A percentile compares a stretch with the other conserved stretches of the same genome.
phyloP scores from a whole-genome alignment of 2,797 vertebrate genomes.

The Xiphophorus birchmanni region DNA sequence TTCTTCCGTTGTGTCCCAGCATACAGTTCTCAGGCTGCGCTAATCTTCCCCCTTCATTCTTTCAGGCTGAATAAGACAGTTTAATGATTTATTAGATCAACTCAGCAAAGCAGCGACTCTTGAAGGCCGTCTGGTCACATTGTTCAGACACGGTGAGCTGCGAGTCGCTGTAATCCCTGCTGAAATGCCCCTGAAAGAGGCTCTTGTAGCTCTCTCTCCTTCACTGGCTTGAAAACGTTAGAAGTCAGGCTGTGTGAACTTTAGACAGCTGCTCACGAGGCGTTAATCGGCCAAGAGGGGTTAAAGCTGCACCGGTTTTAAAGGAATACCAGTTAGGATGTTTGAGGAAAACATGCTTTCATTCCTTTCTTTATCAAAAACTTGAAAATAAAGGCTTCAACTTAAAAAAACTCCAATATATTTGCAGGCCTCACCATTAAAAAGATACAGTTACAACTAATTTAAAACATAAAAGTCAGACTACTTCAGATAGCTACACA shows the following conservation, averaged over 20 bases:
- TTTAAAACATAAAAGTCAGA: not conserved
- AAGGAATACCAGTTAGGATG: not conserved
- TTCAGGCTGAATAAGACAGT: slow-evolving; percentile 61
- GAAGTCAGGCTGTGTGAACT: slow-evolving; percentile 66
- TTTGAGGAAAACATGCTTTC: not conserved
- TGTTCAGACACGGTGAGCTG: slow-evolving; percentile 67
- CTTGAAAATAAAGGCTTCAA: not conserved
- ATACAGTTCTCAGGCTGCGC: slow-evolving; percentile 53
- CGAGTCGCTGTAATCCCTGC: slow-evolving; percentile 68
- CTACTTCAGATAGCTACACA: not conserved
- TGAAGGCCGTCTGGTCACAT: slow-evolving; percentile 70
- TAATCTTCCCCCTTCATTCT: slow-evolving; percentile 48
- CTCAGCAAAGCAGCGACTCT: slow-evolving; percentile 70
- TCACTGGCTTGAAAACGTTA: slow-evolving; percentile 55
- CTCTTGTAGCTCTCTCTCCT: slow-evolving; percentile 64
- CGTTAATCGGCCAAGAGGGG: slow-evolving; percentile 49
- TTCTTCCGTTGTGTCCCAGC: slow-evolving; percentile 28
- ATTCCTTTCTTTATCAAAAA: not conserved
- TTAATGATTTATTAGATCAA: slow-evolving; percentile 72
- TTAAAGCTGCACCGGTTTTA: slow-evolving; percentile 14
- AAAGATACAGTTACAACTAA: not conserved
- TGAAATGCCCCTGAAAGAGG: slow-evolving; percentile 76
- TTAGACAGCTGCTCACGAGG: slow-evolving; percentile 59
- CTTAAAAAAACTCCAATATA: no score
- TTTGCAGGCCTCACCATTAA: no score